Conservation (phyloP, 2,113 vertebrate species). For the Hippopotamus amphibius region DNA sequence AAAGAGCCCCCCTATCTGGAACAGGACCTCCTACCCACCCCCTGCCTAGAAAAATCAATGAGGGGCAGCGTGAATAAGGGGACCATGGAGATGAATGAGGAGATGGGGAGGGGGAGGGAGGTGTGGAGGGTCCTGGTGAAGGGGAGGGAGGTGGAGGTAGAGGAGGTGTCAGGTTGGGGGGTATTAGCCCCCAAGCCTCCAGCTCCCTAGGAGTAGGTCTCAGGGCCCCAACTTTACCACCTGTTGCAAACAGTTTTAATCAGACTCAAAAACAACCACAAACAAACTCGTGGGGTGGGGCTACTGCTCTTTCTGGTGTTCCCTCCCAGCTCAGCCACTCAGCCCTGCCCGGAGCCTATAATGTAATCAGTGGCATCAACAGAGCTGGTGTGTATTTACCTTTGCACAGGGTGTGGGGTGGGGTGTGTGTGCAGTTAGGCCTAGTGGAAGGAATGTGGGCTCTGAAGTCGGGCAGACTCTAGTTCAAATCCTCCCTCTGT, state of each 20-base stretch:
- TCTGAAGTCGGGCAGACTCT: neutral
- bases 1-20: neutral
- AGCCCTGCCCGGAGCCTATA: neutral
- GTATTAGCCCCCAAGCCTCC: neutral
- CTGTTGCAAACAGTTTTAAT: conserved; percentile 46
- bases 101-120: neutral
- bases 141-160: neutral
- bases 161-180: neutral
- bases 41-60: neutral
- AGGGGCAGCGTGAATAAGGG: neutral
- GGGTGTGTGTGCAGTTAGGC: neutral
- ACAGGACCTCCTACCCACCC: neutral
- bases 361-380: conserved; percentile 14
- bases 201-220: neutral
- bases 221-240: conserved; percentile 42
- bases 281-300: conserved; percentile 40
- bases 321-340: neutral
- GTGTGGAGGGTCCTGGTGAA: neutral
- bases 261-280: conserved; percentile 25
- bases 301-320: conserved; percentile 11
- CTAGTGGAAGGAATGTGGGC: conserved; percentile 13
- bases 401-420: neutral
- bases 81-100: neutral
- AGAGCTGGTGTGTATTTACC: conserved; percentile 53
- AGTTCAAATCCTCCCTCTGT: neutral